phyloP scores from a whole-genome alignment of 2,113 vertebrate species.

The Marmota flaviventris region DNA sequence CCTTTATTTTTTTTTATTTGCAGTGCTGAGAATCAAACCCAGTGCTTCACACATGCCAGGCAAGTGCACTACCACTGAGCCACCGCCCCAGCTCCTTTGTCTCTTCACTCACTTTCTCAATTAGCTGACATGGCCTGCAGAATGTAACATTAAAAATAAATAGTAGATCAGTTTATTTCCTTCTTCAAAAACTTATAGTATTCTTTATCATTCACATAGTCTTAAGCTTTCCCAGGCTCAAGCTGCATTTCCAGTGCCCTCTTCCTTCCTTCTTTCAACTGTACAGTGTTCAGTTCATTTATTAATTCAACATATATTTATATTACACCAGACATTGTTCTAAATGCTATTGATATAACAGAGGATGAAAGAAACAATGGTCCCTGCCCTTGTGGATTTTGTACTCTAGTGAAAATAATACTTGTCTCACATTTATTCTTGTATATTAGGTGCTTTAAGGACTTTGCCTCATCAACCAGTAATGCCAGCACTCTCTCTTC shows the following conservation, averaged over 20 bases:
- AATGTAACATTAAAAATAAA: conserved; percentile 5
- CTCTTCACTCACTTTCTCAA: not conserved
- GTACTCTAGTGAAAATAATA: not conserved
- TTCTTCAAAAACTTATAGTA: not conserved
- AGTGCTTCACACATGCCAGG: too few species aligned
- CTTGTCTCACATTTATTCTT: not conserved
- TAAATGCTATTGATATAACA: not conserved
- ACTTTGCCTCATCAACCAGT: not conserved
- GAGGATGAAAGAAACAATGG: not conserved
- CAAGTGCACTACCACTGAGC: too few species aligned
- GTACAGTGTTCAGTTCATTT: not conserved
- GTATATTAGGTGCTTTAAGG: not conserved
- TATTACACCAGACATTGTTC: not conserved
- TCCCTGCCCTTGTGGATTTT: not conserved
- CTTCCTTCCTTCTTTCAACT: not conserved
- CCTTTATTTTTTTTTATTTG: too few species aligned
- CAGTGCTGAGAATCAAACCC: too few species aligned
- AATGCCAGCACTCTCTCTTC: not conserved
- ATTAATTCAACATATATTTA: not conserved
- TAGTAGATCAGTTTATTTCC: not conserved
- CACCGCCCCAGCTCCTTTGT: not conserved
- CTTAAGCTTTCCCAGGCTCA: not conserved
- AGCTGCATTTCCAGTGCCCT: not conserved
- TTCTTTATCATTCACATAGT: not conserved
- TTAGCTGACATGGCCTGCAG: not conserved